phyloP scores from a whole-genome alignment of 2,113 vertebrate species.

The Leptocoma aspasia region DNA sequence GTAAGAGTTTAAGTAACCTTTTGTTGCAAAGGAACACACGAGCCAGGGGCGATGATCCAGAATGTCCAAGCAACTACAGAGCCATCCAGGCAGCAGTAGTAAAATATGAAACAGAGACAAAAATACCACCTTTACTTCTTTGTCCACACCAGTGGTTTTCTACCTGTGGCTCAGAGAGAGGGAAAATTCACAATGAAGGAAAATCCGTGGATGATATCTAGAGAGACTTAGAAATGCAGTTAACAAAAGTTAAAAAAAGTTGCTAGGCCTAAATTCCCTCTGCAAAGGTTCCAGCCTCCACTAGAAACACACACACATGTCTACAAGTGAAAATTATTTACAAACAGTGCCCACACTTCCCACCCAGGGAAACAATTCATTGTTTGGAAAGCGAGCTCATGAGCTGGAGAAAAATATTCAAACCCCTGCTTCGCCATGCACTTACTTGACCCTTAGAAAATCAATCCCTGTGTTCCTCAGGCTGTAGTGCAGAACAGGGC shows the following conservation, averaged over 20 bases:
- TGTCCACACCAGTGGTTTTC: background rate
- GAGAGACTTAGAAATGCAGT: background rate
- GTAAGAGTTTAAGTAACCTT: background rate
- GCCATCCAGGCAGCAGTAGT: background rate
- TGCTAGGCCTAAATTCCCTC: background rate
- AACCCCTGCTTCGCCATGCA: background rate
- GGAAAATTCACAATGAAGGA: background rate
- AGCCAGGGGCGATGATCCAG: background rate
- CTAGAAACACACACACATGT: background rate
- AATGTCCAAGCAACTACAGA: background rate
- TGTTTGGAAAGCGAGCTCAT: background rate
- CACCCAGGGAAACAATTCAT: background rate
- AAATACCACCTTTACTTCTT: background rate
- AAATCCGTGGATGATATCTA: background rate
- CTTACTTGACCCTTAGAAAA: background rate
- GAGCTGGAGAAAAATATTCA: background rate
- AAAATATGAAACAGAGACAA: background rate
- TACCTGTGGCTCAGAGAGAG: background rate
- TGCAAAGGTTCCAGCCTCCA: background rate
- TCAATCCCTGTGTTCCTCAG: background rate
- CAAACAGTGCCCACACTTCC: background rate
- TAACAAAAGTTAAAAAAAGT: background rate
- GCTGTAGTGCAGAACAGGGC: background rate
- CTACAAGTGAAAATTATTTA: background rate
- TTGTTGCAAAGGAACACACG: background rate